Evolutionary conservation across 2,797 vertebrate species (phyloP).

Genomic region (Phataginus tricuspis): DNA sequence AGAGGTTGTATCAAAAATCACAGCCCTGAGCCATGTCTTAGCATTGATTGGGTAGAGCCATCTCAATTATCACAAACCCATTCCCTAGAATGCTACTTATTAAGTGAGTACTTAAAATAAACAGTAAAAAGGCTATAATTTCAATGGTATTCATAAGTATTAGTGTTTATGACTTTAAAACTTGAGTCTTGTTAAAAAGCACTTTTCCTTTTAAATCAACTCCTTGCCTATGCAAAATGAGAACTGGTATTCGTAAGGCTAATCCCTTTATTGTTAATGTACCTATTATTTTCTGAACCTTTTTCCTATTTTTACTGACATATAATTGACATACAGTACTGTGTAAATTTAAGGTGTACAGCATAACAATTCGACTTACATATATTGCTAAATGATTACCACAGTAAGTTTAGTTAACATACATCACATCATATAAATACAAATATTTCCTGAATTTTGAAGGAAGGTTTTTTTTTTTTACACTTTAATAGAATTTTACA

Average conservation of each 20-base stretch:
- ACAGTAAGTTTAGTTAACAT: not conserved
- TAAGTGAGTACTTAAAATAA: not conserved
- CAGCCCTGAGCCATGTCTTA: not conserved
- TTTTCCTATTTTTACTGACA: not conserved
- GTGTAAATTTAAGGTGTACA: not conserved
- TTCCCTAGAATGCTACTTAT: not conserved
- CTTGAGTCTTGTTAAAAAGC: not conserved
- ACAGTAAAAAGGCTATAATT: not conserved
- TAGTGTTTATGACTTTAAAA: not conserved
- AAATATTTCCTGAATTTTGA: not conserved
- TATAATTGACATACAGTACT: not conserved
- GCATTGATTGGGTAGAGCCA: not conserved
- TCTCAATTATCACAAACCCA: not conserved
- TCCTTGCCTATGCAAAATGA: not conserved
- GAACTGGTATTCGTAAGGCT: not conserved
- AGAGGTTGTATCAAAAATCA: not conserved
- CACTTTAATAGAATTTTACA: constrained; percentile 28
- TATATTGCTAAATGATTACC: not conserved
- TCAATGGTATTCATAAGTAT: not conserved
- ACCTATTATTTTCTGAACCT: not conserved
- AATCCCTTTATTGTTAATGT: not conserved
- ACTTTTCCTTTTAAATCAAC: not conserved
- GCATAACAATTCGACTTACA: not conserved
- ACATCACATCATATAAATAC: not conserved
- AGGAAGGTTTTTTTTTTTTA: not conserved